phyloP scores from a whole-genome alignment of 2,797 vertebrate species.

The Argyrosomus regius region DNA sequence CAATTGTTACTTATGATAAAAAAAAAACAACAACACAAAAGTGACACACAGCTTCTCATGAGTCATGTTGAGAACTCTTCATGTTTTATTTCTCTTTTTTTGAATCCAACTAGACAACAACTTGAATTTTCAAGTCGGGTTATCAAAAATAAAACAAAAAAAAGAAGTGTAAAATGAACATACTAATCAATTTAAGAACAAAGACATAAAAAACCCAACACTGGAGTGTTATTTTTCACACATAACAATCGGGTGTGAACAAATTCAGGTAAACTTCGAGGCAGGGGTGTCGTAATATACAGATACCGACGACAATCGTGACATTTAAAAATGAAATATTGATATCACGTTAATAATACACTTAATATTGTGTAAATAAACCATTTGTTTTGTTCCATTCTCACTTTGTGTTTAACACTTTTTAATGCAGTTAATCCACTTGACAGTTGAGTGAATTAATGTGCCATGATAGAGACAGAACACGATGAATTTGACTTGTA shows the following conservation, averaged over 20 bases:
- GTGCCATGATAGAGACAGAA: too few species aligned
- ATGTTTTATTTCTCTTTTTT: conserved; percentile 58
- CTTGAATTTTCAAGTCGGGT: conserved; percentile 39
- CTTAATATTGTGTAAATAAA: too few species aligned
- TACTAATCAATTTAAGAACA: conserved; percentile 33
- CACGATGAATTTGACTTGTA: too few species aligned
- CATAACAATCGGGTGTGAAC: conserved; percentile 24
- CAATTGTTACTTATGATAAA: neutral
- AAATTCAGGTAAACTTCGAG: conserved; percentile 18
- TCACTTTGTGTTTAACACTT: too few species aligned
- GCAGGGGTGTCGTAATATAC: too few species aligned
- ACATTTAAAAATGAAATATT: too few species aligned
- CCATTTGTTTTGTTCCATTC: too few species aligned
- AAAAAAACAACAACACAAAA: neutral
- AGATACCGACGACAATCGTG: too few species aligned
- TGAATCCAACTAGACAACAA: conserved; percentile 25
- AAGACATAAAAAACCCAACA: conserved; percentile 33
- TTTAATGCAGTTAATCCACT: too few species aligned
- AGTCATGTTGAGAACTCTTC: conserved; percentile 8
- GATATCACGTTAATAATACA: too few species aligned
- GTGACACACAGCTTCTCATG: neutral
- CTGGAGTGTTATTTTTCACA: conserved; percentile 55
- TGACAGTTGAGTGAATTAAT: too few species aligned
- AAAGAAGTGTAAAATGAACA: conserved; percentile 23
- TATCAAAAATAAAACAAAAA: conserved; percentile 14